Evolutionary conservation across 2,797 vertebrate species (phyloP).

Genomic region (Fistularia tabacaria): DNA sequence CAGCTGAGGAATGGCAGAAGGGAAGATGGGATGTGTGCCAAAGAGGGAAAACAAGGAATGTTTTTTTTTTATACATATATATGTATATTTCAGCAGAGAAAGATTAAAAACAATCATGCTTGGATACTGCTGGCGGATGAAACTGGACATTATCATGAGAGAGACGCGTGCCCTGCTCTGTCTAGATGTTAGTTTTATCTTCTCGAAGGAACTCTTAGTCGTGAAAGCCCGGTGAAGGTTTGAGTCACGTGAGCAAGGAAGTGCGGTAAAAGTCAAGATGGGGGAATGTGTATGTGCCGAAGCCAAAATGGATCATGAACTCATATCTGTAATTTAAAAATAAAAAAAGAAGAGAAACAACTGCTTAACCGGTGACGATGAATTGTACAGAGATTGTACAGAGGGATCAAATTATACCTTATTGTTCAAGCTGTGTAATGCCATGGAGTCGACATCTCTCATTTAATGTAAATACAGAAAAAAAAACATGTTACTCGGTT

Average conservation of each 20-base stretch:
- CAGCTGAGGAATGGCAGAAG: slow-evolving; percentile 58
- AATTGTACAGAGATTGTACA: slow-evolving; percentile 98
- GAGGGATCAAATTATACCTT: slow-evolving; percentile 85
- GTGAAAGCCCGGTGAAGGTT: slow-evolving; percentile 83
- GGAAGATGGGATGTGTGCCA: slow-evolving; percentile 81
- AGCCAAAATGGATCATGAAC: slow-evolving; percentile 85
- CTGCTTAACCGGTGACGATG: slow-evolving; percentile 87
- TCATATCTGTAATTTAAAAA: slow-evolving; percentile 80
- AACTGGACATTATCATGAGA: slow-evolving; percentile 24
- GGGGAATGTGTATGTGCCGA: slow-evolving; percentile 73
- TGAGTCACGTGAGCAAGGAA: slow-evolving; percentile 86
- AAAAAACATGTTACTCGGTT: slow-evolving; percentile 81
- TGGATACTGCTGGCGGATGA: slow-evolving; percentile 51
- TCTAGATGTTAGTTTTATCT: slow-evolving; percentile 84
- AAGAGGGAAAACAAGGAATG: slow-evolving; percentile 82
- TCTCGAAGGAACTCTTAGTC: slow-evolving; percentile 77
- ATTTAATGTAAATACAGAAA: slow-evolving; percentile 92
- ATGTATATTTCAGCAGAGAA: slow-evolving; percentile 51
- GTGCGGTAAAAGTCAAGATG: slow-evolving; percentile 76
- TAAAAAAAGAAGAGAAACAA: slow-evolving; percentile 54
- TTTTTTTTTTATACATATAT: slow-evolving; percentile 31
- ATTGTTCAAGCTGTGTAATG: slow-evolving; percentile 87
- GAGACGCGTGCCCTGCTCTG: slow-evolving; percentile 69
- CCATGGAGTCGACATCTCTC: slow-evolving; percentile 91
- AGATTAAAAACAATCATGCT: slow-evolving; percentile 75